Base-by-base conservation (phyloP, 1,140 invertebrate genomes). In the Zaprionus kolodkinae region DNA sequence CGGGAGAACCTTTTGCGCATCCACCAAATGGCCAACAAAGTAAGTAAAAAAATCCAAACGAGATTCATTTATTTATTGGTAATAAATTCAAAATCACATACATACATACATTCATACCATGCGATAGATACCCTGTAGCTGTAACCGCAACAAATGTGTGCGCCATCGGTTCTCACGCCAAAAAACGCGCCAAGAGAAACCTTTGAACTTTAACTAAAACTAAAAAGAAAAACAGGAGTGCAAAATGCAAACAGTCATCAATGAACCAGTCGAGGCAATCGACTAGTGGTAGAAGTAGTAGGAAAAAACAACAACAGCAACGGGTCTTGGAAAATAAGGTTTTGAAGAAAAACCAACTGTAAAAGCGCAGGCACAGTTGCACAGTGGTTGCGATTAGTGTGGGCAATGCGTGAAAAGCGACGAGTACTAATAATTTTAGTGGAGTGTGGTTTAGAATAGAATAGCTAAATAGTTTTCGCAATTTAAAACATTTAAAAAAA, bases 171-270 rank as follows among this genome's bases (percentile, higher is more conserved):
- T 88, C 84, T 88, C 84, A 88, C 84, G 84, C 82, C 75, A 27
- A 30, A 63, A 45, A 64, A 48, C 55, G 50, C 40, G 55, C 62
- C 54, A 13, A n/a, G 21, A 6, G 68, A 70, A 73, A 88, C 85
- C 84, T 88, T 88, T 88, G 84, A 88, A 88, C 84, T 88, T 88
- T 88, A 21, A 21, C 21, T 21, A 21, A 21, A 21, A 21, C 21
- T 21, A 21, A 21, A 88, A 89, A 40, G 13, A 45, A 45, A 84
- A 84, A 78, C 81, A 69, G 84, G 84, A 88, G 84, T 88, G 85
- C 84, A 81, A 82, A 87, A 83, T 76, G 78, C 85, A 88, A 88
- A 89, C 85, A 88, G 78, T 81, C 77, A 84, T 88, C 84, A 84
- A 89, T 88, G 79, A 73, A 63, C 76, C 70, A 77, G 54, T 66